Evolutionary conservation across 2,797 vertebrate genomes (phyloP), one percentile per base, ranked within the genome.

Genomic region (Emydoidea blandingii): DNA sequence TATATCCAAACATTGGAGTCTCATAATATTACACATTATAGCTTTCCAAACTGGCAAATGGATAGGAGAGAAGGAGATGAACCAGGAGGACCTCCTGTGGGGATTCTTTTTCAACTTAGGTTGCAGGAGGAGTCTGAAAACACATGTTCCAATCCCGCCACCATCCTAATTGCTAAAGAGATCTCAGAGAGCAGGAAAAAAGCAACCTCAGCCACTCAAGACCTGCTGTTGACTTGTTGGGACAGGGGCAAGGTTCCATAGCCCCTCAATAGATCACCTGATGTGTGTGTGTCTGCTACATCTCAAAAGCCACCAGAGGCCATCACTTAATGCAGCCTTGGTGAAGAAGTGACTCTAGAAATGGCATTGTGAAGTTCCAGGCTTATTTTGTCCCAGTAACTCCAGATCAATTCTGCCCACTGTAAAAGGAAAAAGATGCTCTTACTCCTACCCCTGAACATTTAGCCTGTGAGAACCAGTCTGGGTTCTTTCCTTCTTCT

Each of bases 1-100:
- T 2, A 44, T 10, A 15, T 0, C 41, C 19, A 9, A 53, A 52
- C 15, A 0, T 11, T 19, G 37, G 3, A 2, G 5, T 7, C 57
- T 37, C 56, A 10, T 9, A 56, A 31, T 5, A n/a, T 2, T 16
- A 57, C 5, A 19, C 1, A 1, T 23, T 11, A 16, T 12, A 72
- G 7, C 19, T 72, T 88, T 68, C 37, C 34, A 1, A 11, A 41
- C 44, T 72, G 52, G 3, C 37, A 85, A 52, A 41, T 41, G 25
- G 74, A 44, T n/a, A n/a, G 41, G 12, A 25, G 56, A 57, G 44
- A n/a, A n/a, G 27, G 16, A 5, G 68, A 3, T 47, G 41, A 25
- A 27, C 6, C n/a, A 53, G 78, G 56, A 16, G 1, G 15, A 87
- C 0, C 2, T 31, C 2, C 1, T 8, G 8, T 81, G 3, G 0